Percentiles rank a stretch among this genome's conserved stretches.
Conservation (phyloP, 2,797 vertebrate species). For the Staurois parvus region DNA sequence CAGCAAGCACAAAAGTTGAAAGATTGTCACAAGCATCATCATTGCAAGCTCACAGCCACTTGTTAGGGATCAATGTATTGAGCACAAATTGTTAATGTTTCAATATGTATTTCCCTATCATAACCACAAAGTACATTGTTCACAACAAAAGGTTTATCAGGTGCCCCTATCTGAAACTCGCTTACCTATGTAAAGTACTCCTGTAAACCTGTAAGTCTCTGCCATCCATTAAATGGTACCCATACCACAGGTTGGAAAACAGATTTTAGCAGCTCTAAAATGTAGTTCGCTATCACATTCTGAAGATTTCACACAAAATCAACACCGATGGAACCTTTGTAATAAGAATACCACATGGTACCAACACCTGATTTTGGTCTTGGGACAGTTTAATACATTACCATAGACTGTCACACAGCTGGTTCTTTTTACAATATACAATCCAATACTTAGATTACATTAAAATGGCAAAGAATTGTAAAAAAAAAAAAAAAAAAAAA, state of each 20-base stretch:
- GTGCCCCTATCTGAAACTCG: no score
- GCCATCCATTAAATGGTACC: background rate
- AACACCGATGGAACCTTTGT: background rate
- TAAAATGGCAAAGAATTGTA: background rate
- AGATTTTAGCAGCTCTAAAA: background rate
- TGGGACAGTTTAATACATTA: background rate
- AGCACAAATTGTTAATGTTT: background rate
- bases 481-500: background rate
- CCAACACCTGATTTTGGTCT: background rate
- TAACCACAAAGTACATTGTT: background rate
- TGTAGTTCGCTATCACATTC: background rate
- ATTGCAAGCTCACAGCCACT: background rate
- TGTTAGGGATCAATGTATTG: background rate
- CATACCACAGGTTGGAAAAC: background rate
- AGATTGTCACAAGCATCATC: background rate
- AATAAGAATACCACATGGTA: background rate
- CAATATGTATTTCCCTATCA: background rate
- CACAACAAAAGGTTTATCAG: no score
- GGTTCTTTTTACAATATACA: background rate
- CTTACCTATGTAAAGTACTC: background rate
- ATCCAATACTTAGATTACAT: background rate
- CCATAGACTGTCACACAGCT: background rate
- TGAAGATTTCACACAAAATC: background rate
- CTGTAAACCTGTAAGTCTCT: background rate
- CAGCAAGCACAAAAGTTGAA: no score